Percentiles rank a stretch among this genome's conserved stretches.
Conservation (phyloP, 92 coral and sea anemone genomes). For the Desmophyllum pertusum region DNA sequence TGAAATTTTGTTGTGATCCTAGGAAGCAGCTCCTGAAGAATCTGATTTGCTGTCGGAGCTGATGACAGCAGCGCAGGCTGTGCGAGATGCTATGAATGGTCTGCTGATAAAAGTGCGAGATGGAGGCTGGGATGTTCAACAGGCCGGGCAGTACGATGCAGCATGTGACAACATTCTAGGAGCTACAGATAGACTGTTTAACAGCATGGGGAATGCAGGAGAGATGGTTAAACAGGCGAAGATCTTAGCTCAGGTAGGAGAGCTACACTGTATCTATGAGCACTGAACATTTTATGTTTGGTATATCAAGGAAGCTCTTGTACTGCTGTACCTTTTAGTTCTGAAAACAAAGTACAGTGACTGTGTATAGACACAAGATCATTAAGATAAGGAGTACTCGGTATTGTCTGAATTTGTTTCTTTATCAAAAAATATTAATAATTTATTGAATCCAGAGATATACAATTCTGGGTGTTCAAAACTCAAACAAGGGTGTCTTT, state of each 20-base stretch:
- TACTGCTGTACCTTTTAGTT: too few species aligned
- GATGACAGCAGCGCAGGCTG: slow-evolving; percentile 90
- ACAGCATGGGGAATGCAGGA: slow-evolving; percentile 99
- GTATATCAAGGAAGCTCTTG: too few species aligned
- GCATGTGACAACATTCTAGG: slow-evolving; percentile 92
- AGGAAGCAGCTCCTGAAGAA: slow-evolving; percentile 89
- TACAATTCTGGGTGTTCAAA: too few species aligned
- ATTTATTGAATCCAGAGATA: too few species aligned
- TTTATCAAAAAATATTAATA: too few species aligned
- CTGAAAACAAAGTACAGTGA: too few species aligned
- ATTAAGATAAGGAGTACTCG: too few species aligned
- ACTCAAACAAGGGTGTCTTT: too few species aligned
- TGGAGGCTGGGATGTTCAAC: slow-evolving; percentile 76
- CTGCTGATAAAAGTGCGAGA: slow-evolving; percentile 86
- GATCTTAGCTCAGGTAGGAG: slow-evolving; percentile 86
- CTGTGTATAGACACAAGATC: too few species aligned
- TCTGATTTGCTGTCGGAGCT: slow-evolving; percentile 80
- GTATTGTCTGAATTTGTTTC: too few species aligned
- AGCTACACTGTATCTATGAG: background rate
- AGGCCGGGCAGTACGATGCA: slow-evolving; percentile 88
- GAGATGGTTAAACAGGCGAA: slow-evolving; percentile 99
- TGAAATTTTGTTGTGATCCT: background rate
- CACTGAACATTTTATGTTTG: too few species aligned
- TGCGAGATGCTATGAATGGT: slow-evolving; percentile 87
- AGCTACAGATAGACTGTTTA: slow-evolving; percentile 96